Conservation (phyloP, 2,113 vertebrate genomes). For the Myotis davidii region DNA sequence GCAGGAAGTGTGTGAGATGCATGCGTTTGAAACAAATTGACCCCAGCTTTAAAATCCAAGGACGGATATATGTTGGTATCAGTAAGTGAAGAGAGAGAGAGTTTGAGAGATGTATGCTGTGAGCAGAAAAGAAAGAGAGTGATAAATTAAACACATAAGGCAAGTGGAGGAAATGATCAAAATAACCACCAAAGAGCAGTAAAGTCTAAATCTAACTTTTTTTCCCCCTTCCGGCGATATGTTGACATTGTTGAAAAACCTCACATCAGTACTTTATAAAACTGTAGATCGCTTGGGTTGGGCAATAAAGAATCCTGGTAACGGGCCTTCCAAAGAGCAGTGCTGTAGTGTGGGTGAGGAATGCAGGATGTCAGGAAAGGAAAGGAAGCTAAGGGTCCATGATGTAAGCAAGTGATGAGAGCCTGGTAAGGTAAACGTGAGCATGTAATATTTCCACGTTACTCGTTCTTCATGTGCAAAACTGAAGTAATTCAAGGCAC, state of each 20-base stretch:
- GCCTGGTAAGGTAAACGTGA: not conserved
- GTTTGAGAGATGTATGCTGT: not conserved
- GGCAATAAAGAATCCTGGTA: not conserved
- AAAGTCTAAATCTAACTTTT: not conserved
- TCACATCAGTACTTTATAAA: not conserved
- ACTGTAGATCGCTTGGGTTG: not conserved
- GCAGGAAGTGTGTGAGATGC: not conserved
- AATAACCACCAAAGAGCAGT: not conserved
- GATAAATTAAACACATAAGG: not conserved
- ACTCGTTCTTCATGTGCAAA: not conserved
- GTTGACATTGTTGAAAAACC: constrained; percentile 28
- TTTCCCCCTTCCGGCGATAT: not conserved
- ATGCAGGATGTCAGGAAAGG: not conserved
- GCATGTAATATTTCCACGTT: not conserved
- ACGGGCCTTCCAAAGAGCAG: not conserved
- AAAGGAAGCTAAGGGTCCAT: not conserved
- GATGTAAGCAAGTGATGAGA: not conserved
- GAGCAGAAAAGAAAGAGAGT: constrained; percentile 46
- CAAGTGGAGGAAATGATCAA: constrained; percentile 52
- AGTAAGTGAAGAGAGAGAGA: not conserved
- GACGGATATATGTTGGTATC: not conserved
- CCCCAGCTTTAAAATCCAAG: not conserved
- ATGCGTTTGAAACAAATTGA: not conserved
- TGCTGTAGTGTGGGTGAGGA: not conserved
- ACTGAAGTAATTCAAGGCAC: not conserved